Base-by-base conservation (phyloP, 2,888 invertebrate species). In the Scaptomyza cyrtandrae region DNA sequence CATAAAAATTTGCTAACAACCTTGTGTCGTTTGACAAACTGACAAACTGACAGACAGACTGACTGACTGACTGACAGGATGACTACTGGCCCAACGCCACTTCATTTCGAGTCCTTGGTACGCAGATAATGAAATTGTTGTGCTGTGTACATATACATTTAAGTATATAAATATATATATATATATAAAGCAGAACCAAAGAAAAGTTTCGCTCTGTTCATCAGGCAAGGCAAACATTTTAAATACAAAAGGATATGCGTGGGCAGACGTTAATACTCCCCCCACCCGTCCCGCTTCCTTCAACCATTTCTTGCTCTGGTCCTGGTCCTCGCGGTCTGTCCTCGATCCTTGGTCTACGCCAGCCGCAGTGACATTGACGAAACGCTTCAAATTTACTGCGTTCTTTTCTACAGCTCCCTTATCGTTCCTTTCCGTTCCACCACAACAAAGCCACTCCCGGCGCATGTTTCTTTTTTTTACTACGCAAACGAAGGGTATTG, bases 171-270 rank as follows among this genome's bases (percentile, higher is more conserved):
- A n/a, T n/a, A 24, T 24, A 44, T n/a, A 9, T 13, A 9, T 14
- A 29, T 19, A 33, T 33, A 33, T 33, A 10, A 50, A 45, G 33
- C 31, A 50, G 24, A 39, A 66, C 16, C 16, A 41, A 49, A 41
- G 49, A 67, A 64, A 80, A 76, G 62, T 72, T 73, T 66, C 60
- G 64, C 67, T 52, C 49, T 82, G 78, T 77, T 86, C 87, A 80
- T 82, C 84, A 80, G 59, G 63, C 83, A 66, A 75, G 68, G 88
- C 86, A 79, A 78, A 81, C 78, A 87, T 84, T 85, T 85, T 85
- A 85, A 88, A 88, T 88, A 85, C 85, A 89, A 87, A 87, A 85
- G 85, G 87, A 85, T 87, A 87, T 89, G 89, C 89, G 89, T 87
- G 81, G 87, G 89, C 75, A 74, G 83, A 62, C 46, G 53, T 44